A percentile compares a stretch with the other conserved stretches of the same genome.
These are phyloP conservation scores for Nothura maculosa DNA, from an alignment of 2,797 vertebrate genomes.

Conservation along the genomic window DNA sequence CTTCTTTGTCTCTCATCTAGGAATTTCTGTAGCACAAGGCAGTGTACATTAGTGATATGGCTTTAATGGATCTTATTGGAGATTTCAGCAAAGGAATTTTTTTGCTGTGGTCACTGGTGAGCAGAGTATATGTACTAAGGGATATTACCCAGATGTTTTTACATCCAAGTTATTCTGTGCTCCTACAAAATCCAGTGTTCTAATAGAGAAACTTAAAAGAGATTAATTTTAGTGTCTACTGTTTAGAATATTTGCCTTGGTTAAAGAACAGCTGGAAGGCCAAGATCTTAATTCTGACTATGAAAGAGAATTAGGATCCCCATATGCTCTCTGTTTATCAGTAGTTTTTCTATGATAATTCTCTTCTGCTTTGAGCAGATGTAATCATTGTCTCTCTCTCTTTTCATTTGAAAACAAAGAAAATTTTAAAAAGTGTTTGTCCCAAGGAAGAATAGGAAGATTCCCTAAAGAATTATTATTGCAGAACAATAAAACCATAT, in stretches of 20 bases:
- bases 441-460: neutral
- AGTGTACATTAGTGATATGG: neutral
- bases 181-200: neutral
- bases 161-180: neutral
- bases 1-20: neutral
- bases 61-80: conserved; percentile 26
- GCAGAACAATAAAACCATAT: neutral
- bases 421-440: neutral
- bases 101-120: conserved; percentile 20
- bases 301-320: neutral
- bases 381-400: fast-evolving
- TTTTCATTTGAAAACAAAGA: neutral
- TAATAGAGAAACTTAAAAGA: neutral
- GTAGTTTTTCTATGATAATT: neutral
- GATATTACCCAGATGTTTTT: neutral
- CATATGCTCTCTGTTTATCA: neutral
- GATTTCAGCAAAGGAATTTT: conserved; percentile 5
- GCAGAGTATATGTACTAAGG: neutral
- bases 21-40: conserved; percentile 12
- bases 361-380: fast-evolving
- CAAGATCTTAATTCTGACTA: neutral
- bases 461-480: neutral
- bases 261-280: neutral
- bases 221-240: neutral
- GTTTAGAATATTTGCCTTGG: neutral